These are phyloP conservation scores for Caenorhabditis inopinata DNA, from an alignment of 1,140 invertebrate genomes.

Conservation along the genomic window DNA sequence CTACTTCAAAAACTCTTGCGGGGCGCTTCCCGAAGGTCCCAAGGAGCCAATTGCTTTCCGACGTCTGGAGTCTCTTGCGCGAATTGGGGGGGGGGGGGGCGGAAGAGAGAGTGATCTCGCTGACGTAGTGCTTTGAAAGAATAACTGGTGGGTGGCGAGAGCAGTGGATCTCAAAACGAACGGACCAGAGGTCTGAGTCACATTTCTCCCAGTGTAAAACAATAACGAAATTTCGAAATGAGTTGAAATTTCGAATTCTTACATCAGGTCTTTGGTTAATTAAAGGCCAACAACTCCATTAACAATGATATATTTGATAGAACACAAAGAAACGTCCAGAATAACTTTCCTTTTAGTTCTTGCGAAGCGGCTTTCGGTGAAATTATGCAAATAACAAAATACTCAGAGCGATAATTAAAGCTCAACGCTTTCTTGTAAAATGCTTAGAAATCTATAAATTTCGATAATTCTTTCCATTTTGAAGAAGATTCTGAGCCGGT, in stretches of 20 bases:
- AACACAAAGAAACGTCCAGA: too few species aligned
- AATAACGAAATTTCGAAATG: neutral
- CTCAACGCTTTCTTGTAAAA: too few species aligned
- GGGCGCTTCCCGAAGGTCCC: neutral
- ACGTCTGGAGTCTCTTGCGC: neutral
- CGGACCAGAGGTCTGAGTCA: constrained; percentile 11
- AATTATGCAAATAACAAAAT: too few species aligned
- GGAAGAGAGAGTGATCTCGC: neutral
- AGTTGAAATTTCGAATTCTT: neutral
- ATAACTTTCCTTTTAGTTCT: too few species aligned
- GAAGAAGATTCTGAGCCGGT: too few species aligned
- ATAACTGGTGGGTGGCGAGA: neutral
- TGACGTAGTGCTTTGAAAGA: constrained; percentile 14
- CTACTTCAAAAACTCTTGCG: too few species aligned
- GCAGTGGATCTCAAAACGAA: neutral
- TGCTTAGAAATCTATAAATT: too few species aligned
- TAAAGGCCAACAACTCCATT: too few species aligned
- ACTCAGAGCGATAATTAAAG: too few species aligned
- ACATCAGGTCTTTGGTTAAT: neutral
- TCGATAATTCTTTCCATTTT: too few species aligned
- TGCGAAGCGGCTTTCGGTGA: too few species aligned
- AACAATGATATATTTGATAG: too few species aligned
- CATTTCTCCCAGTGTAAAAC: neutral
- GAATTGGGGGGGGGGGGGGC: neutral
- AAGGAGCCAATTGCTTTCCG: neutral